Evolutionary conservation across 2,888 invertebrate genomes (phyloP), one percentile per base, ranked within the genome.

Genomic region (Marasmarcha lunaedactyla): DNA sequence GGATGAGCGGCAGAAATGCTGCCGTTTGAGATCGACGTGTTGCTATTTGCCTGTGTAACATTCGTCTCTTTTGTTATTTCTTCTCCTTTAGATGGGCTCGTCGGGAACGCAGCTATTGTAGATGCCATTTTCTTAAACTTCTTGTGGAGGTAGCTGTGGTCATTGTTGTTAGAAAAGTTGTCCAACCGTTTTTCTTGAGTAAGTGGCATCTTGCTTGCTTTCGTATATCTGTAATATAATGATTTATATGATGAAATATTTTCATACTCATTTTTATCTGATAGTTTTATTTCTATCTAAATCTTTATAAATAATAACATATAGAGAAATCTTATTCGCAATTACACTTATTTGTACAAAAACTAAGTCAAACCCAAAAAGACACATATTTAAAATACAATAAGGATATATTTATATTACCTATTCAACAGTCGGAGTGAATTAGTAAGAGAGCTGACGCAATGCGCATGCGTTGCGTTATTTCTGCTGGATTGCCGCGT

Each of bases 81-180:
- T 51, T 78, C 77, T 40, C 64, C 71, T 26, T 58, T 57, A 50
- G 63, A 76, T 49, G 65, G 52, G 51, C 61, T 72, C 44, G 60
- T 51, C 40, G 78, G 67, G 54, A 72, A 73, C 44, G 66, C 64
- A 47, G 79, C 59, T 54, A 78, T 78, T 47, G 84, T 74, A 60
- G 87, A 89, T 67, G 90, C 93, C 85, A 94, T 89, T 76, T 94
- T 94, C 81, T 95, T 95, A 78, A 95, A 95, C 74, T 95, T 95
- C 77, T 95, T 95, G 74, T 95, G 95, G 70, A 94, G 86, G 85
- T 95, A 95, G 71, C 90, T 92, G 62, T 87, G 87, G 62, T 89
- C 89, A 76, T 86, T 86, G 72, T 83, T 83, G 55, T 83, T 84
- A 46, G 78, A 64, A 58, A 84, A 74, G 49, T 65, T 68, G 53